Percentiles rank a stretch among this genome's conserved stretches.
Evolutionary conservation across 2,113 vertebrate genomes (phyloP).

Genomic region (Fregetta grallaria): DNA sequence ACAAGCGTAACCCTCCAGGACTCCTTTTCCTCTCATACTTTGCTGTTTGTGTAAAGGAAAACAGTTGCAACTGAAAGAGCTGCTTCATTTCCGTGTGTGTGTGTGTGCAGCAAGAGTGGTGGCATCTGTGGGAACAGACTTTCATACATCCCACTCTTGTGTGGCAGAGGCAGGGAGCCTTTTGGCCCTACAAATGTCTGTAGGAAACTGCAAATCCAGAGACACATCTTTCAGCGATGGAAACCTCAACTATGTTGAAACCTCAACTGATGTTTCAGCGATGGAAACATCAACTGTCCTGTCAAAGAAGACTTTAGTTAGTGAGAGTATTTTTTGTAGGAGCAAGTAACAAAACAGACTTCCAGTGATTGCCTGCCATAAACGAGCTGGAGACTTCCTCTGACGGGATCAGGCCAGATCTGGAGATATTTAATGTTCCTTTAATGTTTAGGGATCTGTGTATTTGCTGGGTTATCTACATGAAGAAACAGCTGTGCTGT

Average conservation of each 20-base stretch:
- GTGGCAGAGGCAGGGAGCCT: not conserved
- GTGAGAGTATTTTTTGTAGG: not conserved
- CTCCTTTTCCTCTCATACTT: not conserved
- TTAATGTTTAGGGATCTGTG: not conserved
- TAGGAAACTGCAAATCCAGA: not conserved
- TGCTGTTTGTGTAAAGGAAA: not conserved
- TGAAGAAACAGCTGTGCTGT: not conserved
- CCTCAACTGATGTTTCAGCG: not conserved
- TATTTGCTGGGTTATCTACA: not conserved
- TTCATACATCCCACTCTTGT: not conserved
- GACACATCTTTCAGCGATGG: not conserved
- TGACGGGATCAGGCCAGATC: not conserved
- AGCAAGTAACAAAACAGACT: not conserved
- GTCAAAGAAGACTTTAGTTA: not conserved
- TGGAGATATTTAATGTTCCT: not conserved
- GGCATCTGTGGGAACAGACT: not conserved
- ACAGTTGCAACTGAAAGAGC: not conserved
- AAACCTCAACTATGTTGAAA: not conserved
- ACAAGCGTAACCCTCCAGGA: not conserved
- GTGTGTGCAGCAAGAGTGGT: not conserved
- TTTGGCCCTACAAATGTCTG: not conserved
- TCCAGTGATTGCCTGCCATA: not conserved
- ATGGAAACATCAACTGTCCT: not conserved
- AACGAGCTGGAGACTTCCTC: not conserved
- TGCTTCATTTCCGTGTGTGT: not conserved